Evolutionary conservation across 2,113 vertebrate genomes (phyloP), one percentile per base, ranked within the genome.

Genomic region (Xiphophorus couchianus): DNA sequence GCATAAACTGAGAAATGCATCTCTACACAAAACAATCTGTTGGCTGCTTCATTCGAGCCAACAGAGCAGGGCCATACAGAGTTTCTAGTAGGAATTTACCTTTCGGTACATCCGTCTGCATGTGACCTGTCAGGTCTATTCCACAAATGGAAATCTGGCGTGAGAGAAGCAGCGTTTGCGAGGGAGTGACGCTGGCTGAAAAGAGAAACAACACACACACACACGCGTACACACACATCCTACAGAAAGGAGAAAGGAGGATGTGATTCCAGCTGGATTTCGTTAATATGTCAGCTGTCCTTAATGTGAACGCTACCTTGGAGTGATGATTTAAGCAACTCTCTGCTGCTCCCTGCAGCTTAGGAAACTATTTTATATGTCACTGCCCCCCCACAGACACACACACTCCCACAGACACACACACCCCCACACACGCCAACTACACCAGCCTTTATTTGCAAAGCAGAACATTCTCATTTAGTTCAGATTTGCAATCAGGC

Each of bases 221-320:
- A 37, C 33, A 33, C 25, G 17, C n/a, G 14, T 22, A 22, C 29
- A 33, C 25, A 66, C 37, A 37, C 33, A 66, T 39, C 65, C 65
- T 42, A 27, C 22, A 66, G n/a, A 15, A 66, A n/a, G 22, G 64
- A 33, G 62, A 64, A 33, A 33, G 62, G 33, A 30, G 33, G 33
- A 64, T 64, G 62, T 66, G 19, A n/a, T 66, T 66, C 65, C 65
- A 66, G 65, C 37, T 37, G 65, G 37, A 68, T n/a, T 68, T 48
- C 19, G 51, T 69, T 31, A 69, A 51, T 69, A 10, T 69, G 67
- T 62, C 61, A 62, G 61, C 29, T 28, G 14, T 62, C 61, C 61
- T 69, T 31, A 69, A 51, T 51, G 15, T 51, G 67, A 54, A 54
- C 13, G 28, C 39, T 48, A 29, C 66, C 66, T 44, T 30, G 64